Percentiles rank a stretch among this genome's conserved stretches.
Conservation (phyloP, 1,140 invertebrate species). For the Heliconius himera region DNA sequence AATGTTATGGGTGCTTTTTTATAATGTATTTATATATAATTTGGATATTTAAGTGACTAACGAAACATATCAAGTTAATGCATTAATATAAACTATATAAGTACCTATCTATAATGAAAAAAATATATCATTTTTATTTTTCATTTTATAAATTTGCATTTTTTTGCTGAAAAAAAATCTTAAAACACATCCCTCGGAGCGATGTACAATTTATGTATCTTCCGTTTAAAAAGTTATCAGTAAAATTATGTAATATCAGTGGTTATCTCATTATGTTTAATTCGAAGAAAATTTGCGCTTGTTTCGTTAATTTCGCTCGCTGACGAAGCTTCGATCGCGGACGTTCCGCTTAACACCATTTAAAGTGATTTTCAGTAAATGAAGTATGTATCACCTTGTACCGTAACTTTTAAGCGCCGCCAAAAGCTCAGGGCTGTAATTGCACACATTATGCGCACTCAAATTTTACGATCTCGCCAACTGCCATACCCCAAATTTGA, state of each 20-base stretch:
- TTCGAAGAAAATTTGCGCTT: constrained; percentile 65
- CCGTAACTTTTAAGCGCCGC: constrained; percentile 41
- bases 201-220: constrained; percentile 33
- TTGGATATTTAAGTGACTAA: neutral
- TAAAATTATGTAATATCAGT: constrained; percentile 47
- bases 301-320: constrained; percentile 60
- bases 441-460: constrained; percentile 74
- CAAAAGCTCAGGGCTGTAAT: constrained; percentile 57
- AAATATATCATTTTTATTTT: neutral
- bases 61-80: neutral
- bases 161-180: constrained; percentile 31
- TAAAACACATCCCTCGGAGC: constrained; percentile 28
- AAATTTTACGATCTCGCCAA: constrained; percentile 75
- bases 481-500: constrained; percentile 68
- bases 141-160: neutral
- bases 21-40: neutral
- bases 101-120: neutral
- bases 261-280: constrained; percentile 70
- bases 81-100: neutral
- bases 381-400: constrained; percentile 57
- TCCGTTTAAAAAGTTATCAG: constrained; percentile 41
- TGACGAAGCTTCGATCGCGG: constrained; percentile 42
- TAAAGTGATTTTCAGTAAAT: constrained; percentile 72
- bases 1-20: neutral
- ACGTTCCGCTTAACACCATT: constrained; percentile 55